Evolutionary conservation across 2,797 vertebrate genomes (phyloP), one percentile per base, ranked within the genome.

Genomic region (Acrossocheilus wenchowensis): DNA sequence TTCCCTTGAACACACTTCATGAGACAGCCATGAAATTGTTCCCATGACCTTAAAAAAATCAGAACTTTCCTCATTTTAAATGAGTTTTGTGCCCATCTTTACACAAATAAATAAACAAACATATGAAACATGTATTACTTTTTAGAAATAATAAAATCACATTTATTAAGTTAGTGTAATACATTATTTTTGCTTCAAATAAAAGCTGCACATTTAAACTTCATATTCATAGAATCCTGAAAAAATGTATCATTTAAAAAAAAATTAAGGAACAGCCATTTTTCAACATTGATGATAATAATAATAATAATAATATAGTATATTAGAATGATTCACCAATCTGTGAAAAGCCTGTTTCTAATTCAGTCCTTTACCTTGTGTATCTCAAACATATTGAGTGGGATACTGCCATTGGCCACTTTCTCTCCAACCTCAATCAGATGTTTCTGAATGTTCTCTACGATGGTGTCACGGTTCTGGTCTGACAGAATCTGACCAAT

Each of bases 401-500:
- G 95, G 84, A 98, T 89, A 79, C 88, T 92, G 84, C 97, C 96
- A 83, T 82, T 95, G 81, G 94, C 92, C 71, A 99, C 97, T 90
- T 96, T 97, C 94, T 99, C 98, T 87, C 98, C 97, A 87, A 98
- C 95, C 92, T 99, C 97, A 87, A 97, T 96, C 87, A 99, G 95
- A 52, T 94, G 95, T 90, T 95, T 97, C 95, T 99, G 98, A 93
- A 99, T 99, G 92, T 98, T 98, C 94, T 99, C 98, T 90, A 99
- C 96, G 3, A 99, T 99, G 87, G 93, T 57, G 17, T 99, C 98
- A 5, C 97, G 96, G 83, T 94, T 96, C 91, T 99, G 98, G 93
- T 99, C 98, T 0, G 98, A 99, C 91, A 99, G 94, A 91, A 99
- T 99, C 92, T 99, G 98, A 89, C 97, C 95, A 81, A 99, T 99